Evolutionary conservation across 2,888 invertebrate species (phyloP).

Genomic region (Perizoma flavofasciatum): DNA sequence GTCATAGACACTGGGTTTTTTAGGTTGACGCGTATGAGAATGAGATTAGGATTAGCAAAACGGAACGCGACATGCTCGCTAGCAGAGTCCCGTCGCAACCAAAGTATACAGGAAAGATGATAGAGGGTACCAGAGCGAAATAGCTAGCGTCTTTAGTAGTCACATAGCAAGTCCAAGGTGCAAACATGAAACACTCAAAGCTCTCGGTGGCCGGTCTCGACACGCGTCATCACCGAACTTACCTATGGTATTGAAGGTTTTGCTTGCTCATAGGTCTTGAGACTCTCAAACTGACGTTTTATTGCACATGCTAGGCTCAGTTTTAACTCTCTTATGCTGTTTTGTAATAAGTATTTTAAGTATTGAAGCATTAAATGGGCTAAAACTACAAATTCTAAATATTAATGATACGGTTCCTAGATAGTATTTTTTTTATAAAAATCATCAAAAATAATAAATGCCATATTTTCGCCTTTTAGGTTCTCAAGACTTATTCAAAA

Average conservation of each 20-base stretch:
- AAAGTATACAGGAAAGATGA: constrained; percentile 82
- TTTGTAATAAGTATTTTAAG: too few species aligned
- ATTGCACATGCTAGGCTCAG: not conserved
- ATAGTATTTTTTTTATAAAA: too few species aligned
- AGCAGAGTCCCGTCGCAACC: constrained; percentile 80
- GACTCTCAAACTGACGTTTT: not conserved
- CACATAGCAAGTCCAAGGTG: constrained; percentile 85
- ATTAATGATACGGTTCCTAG: too few species aligned
- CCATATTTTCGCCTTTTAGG: too few species aligned
- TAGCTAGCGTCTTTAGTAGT: constrained; percentile 82
- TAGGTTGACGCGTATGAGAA: constrained; percentile 23
- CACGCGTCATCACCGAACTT: constrained; percentile 72
- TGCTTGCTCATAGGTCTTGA: constrained; percentile 44
- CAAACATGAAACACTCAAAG: constrained; percentile 85
- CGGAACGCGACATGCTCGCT: constrained; percentile 49
- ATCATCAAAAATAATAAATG: too few species aligned
- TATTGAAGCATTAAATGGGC: too few species aligned
- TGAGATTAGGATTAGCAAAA: constrained; percentile 48
- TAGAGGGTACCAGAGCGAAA: constrained; percentile 82
- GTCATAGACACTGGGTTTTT: not conserved
- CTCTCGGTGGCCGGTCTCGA: constrained; percentile 78
- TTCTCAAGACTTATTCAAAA: constrained; percentile 9
- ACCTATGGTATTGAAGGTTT: constrained; percentile 61
- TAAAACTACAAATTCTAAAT: too few species aligned
- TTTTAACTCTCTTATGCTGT: not conserved